phyloP scores from a whole-genome alignment of 2,113 vertebrate genomes.

The Diphyllodes magnificus region DNA sequence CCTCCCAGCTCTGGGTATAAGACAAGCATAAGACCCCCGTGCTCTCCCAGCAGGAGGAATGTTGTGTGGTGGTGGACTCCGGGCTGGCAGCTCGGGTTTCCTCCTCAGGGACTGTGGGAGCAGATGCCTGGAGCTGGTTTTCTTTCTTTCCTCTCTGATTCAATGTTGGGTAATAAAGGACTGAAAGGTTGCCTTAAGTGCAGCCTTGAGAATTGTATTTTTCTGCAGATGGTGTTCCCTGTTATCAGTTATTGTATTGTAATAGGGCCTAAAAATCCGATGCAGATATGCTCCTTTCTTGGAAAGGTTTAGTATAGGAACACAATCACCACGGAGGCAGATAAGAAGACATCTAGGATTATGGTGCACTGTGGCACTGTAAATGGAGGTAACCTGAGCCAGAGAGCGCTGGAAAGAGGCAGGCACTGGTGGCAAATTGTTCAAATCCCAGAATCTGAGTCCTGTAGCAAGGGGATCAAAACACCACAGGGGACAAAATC shows the following conservation, averaged over 20 bases:
- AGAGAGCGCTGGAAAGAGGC: neutral
- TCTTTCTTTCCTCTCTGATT: neutral
- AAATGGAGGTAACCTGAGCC: neutral
- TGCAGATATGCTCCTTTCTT: neutral
- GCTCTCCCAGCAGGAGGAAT: neutral
- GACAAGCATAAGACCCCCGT: rapidly evolving
- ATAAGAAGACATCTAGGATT: neutral
- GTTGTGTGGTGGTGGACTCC: rapidly evolving
- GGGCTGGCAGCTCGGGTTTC: neutral
- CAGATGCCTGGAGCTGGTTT: conserved; percentile 6
- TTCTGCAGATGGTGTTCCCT: neutral
- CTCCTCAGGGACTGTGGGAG: neutral
- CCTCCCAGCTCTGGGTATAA: neutral
- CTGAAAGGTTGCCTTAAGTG: conserved; percentile 28
- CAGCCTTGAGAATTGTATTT: conserved; percentile 22
- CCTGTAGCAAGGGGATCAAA: neutral
- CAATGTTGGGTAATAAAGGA: neutral
- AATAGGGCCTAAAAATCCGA: neutral
- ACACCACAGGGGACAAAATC: neutral
- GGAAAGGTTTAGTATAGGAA: neutral
- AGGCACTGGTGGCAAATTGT: neutral
- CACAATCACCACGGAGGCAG: neutral
- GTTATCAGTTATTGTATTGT: neutral
- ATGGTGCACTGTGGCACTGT: neutral
- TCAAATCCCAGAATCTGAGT: neutral